Evolutionary conservation across 2,113 vertebrate genomes (phyloP).

Genomic region (Halcyon senegalensis): DNA sequence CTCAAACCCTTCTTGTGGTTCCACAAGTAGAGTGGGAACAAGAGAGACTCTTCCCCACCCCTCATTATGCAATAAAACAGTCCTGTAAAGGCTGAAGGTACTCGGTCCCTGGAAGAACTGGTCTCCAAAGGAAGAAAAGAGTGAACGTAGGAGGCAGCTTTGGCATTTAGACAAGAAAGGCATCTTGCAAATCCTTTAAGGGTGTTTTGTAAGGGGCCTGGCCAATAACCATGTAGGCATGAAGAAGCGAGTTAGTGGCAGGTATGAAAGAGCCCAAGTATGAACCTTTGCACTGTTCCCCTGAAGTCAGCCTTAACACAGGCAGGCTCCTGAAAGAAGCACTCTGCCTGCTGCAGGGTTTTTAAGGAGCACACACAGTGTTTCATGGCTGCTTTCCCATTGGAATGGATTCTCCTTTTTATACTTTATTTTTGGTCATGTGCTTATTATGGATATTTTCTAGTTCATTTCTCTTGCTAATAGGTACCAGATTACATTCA

Average conservation of each 20-base stretch:
- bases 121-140: neutral
- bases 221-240: neutral
- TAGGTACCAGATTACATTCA: neutral
- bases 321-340: neutral
- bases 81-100: neutral
- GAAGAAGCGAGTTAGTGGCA: neutral
- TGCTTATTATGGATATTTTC: constrained; percentile 6
- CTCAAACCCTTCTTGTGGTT: neutral
- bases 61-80: neutral
- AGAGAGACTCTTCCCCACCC: neutral
- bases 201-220: neutral
- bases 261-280: neutral
- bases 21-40: neutral
- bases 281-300: neutral
- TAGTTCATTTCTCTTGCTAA: constrained; percentile 15
- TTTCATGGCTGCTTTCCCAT: neutral
- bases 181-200: too few relatives aligned
- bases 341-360: neutral
- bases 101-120: neutral
- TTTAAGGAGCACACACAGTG: neutral
- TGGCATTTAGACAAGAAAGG: neutral
- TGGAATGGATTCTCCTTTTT: neutral
- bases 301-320: fast-evolving
- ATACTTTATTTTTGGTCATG: neutral
- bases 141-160: neutral